Base-by-base conservation (phyloP, 2,797 vertebrate genomes). In the Pipistrellus pygmaeus region DNA sequence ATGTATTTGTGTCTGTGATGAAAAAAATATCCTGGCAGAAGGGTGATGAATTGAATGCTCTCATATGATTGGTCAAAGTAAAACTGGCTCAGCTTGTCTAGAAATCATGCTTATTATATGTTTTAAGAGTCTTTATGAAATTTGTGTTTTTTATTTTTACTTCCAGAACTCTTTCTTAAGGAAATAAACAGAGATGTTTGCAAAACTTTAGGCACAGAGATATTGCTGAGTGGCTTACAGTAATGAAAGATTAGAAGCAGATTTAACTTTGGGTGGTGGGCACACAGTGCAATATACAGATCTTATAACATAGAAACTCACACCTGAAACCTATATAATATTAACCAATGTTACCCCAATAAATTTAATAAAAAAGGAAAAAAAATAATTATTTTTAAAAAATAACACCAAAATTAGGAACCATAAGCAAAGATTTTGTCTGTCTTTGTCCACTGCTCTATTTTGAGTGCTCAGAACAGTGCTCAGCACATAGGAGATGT, bases 111-210 rank as follows among this genome's bases (percentile, higher is more conserved):
- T 92, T 92, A 10, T 23, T 81, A 0, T n/a, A 48, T 82, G 6
- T 73, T 72, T 85, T 55, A 83, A 20, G 5, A 86, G 3, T 72
- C 23, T 88, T 68, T 82, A 41, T 17, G 60, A 81, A 62, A 27
- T 84, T 82, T 62, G 30, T 48, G 84, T 23, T 38, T 88, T 88
- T 90, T 69, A 78, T 73, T 87, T 88, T 21, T 91, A 71, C 82
- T 75, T 83, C 2, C 32, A 72, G 27, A 64, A 69, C 7, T 57
- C 14, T 91, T 80, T 69, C 38, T 72, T 41, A 57, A 46, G 9
- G 12, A 83, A 88, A 94, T 91, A 85, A 96, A 46, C 2, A 90
- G 30, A 87, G 55, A 64, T 82, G 18, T 51, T 94, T 48, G 18
- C 6, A 51, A 73, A 87, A 91, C 2, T 41, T 90, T 62, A 30